Conservation (phyloP, 1,140 invertebrate genomes). For the Pomacea maculata region DNA sequence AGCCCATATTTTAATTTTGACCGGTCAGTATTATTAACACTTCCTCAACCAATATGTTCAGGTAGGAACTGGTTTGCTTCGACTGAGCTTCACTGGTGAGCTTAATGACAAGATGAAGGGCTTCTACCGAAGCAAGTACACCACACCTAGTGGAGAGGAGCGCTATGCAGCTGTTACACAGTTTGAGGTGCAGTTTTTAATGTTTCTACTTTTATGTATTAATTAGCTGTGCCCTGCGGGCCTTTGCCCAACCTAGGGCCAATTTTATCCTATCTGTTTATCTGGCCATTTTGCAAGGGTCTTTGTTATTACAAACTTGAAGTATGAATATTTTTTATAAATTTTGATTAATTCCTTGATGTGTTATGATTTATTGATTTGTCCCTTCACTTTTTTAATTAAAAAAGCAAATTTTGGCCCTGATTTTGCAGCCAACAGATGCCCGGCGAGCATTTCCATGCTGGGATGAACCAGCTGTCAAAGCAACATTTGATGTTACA, state of each 20-base stretch:
- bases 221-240: too few species aligned
- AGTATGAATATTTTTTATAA: too few species aligned
- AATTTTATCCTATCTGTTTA: too few species aligned
- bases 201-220: not conserved
- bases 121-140: constrained; percentile 91
- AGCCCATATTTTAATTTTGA: not conserved
- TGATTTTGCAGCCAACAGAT: constrained; percentile 80
- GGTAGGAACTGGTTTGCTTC: constrained; percentile 74
- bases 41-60: constrained; percentile 19
- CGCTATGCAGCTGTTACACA: constrained; percentile 90
- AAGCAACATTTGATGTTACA: constrained; percentile 93
- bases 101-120: constrained; percentile 96
- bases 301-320: too few species aligned
- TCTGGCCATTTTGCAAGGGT: too few species aligned
- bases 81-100: constrained; percentile 81
- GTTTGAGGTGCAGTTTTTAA: constrained; percentile 70
- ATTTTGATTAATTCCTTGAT: too few species aligned
- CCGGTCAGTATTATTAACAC: not conserved
- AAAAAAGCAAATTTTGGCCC: not conserved
- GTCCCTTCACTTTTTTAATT: not conserved
- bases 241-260: too few species aligned
- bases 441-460: constrained; percentile 94
- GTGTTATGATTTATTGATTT: not conserved
- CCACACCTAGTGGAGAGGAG: constrained; percentile 74
- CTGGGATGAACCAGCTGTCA: constrained; percentile 96